Percentiles rank a stretch among this genome's conserved stretches.
Evolutionary conservation across 2,888 invertebrate species (phyloP).

Genomic region (Drosophila leonis): DNA sequence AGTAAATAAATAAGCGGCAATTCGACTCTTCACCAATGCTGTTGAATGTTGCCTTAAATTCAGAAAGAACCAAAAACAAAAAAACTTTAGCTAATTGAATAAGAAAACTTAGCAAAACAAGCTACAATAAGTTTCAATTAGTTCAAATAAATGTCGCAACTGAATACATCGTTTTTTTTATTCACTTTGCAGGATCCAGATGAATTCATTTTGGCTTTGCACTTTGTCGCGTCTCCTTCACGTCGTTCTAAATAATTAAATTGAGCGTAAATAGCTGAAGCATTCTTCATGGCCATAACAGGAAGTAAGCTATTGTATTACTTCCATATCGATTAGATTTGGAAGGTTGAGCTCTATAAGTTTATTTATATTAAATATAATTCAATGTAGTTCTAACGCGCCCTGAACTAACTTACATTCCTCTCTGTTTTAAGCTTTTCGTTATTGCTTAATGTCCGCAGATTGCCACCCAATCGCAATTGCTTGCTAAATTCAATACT

Average conservation of each 20-base stretch:
- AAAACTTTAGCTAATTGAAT: slow-evolving; percentile 65
- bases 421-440: too few species aligned
- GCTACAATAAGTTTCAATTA: slow-evolving; percentile 61
- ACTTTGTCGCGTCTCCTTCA: not conserved
- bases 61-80: slow-evolving; percentile 22
- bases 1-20: slow-evolving; percentile 69
- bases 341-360: not conserved
- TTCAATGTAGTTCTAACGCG: too few species aligned
- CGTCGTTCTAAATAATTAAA: not conserved
- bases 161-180: slow-evolving; percentile 45
- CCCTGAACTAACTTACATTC: too few species aligned
- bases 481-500: too few species aligned
- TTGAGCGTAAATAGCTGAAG: too few species aligned
- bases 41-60: slow-evolving; percentile 43
- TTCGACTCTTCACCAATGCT: slow-evolving; percentile 34
- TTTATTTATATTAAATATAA: too few species aligned
- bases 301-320: not conserved
- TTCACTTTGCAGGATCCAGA: not conserved
- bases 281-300: not conserved
- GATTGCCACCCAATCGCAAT: too few species aligned
- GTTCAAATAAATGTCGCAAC: slow-evolving; percentile 41
- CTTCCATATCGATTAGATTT: not conserved
- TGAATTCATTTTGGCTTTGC: slow-evolving; percentile 11
- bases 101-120: slow-evolving; percentile 55
- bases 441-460: too few species aligned